These are phyloP conservation scores for Gryllus longicercus DNA, from an alignment of 2,888 invertebrate species.

Conservation along the genomic window DNA sequence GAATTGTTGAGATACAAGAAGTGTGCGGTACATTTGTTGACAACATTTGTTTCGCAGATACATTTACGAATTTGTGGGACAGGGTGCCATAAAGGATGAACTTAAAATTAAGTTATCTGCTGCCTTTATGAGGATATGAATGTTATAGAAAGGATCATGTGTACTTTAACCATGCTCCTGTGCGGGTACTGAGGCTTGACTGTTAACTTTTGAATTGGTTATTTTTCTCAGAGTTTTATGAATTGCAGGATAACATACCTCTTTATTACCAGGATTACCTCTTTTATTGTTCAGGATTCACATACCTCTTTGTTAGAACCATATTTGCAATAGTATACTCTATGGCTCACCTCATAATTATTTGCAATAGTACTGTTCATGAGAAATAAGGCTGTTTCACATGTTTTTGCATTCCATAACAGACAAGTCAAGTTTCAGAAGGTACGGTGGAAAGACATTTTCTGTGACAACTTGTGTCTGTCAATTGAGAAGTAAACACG, in stretches of 20 bases:
- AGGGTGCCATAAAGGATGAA: background rate
- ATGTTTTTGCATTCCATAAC: background rate
- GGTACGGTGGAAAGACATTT: background rate
- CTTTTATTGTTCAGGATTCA: background rate
- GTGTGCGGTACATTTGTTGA: no score
- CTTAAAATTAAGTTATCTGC: background rate
- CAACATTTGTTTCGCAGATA: no score
- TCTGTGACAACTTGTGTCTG: slow-evolving; percentile 11
- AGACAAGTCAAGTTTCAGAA: background rate
- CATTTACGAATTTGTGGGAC: background rate
- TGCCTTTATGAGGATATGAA: slow-evolving; percentile 3
- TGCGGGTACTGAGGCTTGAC: slow-evolving; percentile 11
- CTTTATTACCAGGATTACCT: background rate
- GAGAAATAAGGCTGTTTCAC: slow-evolving; percentile 17
- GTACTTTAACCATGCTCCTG: background rate
- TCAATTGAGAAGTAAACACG: background rate
- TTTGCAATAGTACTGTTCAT: background rate
- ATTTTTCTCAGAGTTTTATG: background rate
- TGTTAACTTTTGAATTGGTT: background rate
- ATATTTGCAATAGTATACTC: background rate
- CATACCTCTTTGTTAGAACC: background rate
- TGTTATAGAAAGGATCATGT: background rate
- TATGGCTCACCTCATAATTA: background rate
- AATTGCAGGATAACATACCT: background rate
- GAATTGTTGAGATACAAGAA: no score